A percentile compares a stretch with the other conserved stretches of the same genome.
Conservation (phyloP, 1,140 invertebrate species). For the Parasteatoda tepidariorum region DNA sequence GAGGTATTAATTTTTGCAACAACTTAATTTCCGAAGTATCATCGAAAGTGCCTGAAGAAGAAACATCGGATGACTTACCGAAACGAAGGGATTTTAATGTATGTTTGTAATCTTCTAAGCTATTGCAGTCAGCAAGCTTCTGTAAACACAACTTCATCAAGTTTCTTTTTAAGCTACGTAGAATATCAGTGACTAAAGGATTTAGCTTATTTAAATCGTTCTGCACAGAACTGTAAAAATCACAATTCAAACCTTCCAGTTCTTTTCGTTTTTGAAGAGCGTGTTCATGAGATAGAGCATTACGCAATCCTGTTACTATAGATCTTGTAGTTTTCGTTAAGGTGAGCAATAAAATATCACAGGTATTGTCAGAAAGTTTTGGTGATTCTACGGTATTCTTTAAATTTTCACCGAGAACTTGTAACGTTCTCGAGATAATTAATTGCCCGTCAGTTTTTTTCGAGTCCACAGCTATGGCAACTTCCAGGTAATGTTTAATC, state of each 20-base stretch:
- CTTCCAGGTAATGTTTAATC: not conserved
- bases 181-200: not conserved
- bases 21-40: not conserved
- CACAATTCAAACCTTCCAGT: not conserved
- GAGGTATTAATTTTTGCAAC: no score
- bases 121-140: not conserved
- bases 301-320: not conserved
- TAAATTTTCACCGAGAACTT: conserved; percentile 23
- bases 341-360: conserved; percentile 11
- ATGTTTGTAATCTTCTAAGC: conserved; percentile 9
- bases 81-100: not conserved
- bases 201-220: conserved; percentile 27
- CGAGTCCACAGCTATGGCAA: not conserved
- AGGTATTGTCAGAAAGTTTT: not conserved
- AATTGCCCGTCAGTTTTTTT: not conserved
- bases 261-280: not conserved
- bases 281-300: conserved; percentile 19
- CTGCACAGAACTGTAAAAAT: conserved; percentile 11
- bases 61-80: not conserved
- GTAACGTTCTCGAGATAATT: not conserved
- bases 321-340: not conserved
- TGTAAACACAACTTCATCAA: not conserved
- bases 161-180: not conserved
- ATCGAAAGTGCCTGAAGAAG: not conserved
- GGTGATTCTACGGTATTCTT: conserved; percentile 36